Evolutionary conservation across 2,113 vertebrate genomes (phyloP).

Genomic region (Meriones unguiculatus): DNA sequence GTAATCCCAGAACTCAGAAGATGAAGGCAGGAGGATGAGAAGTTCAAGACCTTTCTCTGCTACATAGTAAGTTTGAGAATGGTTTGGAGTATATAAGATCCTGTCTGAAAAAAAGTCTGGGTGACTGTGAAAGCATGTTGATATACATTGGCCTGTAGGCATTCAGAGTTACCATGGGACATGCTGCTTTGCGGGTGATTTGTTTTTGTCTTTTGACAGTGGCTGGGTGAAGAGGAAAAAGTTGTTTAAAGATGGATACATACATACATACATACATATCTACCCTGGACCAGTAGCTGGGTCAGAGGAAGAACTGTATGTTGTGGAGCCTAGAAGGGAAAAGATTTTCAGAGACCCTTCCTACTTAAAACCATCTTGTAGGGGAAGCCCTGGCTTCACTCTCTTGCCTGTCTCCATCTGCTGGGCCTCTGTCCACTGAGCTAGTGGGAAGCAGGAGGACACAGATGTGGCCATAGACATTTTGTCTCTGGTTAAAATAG

Average conservation of each 20-base stretch:
- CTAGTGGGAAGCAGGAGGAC: not conserved
- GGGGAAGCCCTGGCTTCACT: fast-evolving
- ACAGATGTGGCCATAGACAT: not conserved
- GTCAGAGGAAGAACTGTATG: not conserved
- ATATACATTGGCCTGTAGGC: fast-evolving
- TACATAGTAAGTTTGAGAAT: not conserved
- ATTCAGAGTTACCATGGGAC: not conserved
- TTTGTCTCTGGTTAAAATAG: not conserved
- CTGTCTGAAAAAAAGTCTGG: not conserved
- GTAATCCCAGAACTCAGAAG: not conserved
- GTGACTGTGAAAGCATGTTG: not conserved
- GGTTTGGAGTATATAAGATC: not conserved
- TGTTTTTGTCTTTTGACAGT: not conserved
- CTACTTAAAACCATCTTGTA: not conserved
- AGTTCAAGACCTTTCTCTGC: not conserved
- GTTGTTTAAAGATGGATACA: not conserved
- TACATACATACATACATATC: not conserved
- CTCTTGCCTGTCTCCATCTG: not conserved
- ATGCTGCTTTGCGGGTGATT: not conserved
- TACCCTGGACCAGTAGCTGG: not conserved
- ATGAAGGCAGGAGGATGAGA: not conserved
- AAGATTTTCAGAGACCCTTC: not conserved
- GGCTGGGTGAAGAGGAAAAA: not conserved
- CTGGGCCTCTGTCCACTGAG: not conserved
- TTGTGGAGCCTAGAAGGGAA: not conserved